phyloP scores from a whole-genome alignment of 2,888 invertebrate genomes.

The Xanthorhoe designata region DNA sequence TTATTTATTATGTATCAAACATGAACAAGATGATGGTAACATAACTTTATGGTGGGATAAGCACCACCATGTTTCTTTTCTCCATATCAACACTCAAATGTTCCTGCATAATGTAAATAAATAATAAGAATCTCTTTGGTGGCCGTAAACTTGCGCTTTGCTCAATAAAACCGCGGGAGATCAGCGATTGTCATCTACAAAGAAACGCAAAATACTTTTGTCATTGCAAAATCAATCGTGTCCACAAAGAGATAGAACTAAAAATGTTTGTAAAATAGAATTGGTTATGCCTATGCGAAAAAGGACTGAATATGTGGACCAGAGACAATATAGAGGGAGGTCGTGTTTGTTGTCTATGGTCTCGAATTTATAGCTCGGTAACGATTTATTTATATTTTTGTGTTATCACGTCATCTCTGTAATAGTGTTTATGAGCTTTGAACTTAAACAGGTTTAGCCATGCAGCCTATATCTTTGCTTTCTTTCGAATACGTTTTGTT shows the following conservation, averaged over 20 bases:
- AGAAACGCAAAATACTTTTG: conserved; percentile 49
- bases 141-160: conserved; percentile 53
- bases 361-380: conserved; percentile 71
- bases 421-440: conserved; percentile 39
- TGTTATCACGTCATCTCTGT: conserved; percentile 45
- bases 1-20: too few species aligned
- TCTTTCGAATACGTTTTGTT: not conserved
- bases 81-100: not conserved
- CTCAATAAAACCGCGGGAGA: conserved; percentile 69
- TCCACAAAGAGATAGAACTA: conserved; percentile 24
- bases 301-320: conserved; percentile 63
- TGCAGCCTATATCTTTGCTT: not conserved
- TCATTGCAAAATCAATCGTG: conserved; percentile 45
- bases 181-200: conserved; percentile 68
- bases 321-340: conserved; percentile 76
- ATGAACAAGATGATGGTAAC: not conserved
- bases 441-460: conserved; percentile 1
- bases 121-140: conserved; percentile 47
- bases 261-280: conserved; percentile 22
- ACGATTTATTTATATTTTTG: conserved; percentile 36
- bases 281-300: conserved; percentile 44
- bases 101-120: conserved; percentile 37
- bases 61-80: not conserved
- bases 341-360: conserved; percentile 78
- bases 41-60: not conserved